phyloP scores from a whole-genome alignment of 1,140 invertebrate genomes.

The Maconellicoccus hirsutus region DNA sequence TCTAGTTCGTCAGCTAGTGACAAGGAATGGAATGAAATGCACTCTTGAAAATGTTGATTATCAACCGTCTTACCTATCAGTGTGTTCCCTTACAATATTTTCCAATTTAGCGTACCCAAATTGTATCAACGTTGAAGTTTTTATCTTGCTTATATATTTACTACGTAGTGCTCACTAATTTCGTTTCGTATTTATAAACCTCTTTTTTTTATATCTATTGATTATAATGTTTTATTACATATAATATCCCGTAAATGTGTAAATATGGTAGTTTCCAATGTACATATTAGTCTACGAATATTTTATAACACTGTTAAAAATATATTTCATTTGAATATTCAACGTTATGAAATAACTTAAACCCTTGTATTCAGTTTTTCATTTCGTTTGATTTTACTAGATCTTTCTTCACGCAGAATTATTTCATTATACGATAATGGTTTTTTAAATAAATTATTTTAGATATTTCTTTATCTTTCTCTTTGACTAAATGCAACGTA shows the following conservation, averaged over 20 bases:
- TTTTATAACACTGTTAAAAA: neutral
- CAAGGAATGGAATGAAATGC: neutral
- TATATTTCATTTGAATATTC: neutral
- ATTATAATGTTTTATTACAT: too few relatives aligned
- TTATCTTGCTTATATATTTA: neutral
- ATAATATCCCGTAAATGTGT: neutral
- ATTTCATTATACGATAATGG: too few relatives aligned
- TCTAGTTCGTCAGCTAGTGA: neutral
- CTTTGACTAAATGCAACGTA: too few relatives aligned
- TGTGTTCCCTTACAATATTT: neutral
- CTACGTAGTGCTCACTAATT: conserved; percentile 2
- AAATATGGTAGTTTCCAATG: neutral
- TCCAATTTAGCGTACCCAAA: neutral
- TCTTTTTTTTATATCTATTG: too few relatives aligned
- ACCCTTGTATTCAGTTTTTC: neutral
- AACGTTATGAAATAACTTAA: neutral
- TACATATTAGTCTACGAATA: neutral
- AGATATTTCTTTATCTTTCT: too few relatives aligned
- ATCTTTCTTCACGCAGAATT: neutral
- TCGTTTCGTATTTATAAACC: neutral
- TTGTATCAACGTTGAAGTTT: neutral
- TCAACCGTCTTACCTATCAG: neutral
- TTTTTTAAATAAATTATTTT: too few relatives aligned
- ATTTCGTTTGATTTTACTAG: neutral
- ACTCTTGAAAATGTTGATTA: neutral